These are phyloP conservation scores for Myotis myotis DNA, from an alignment of 2,797 vertebrate genomes.

Conservation along the genomic window DNA sequence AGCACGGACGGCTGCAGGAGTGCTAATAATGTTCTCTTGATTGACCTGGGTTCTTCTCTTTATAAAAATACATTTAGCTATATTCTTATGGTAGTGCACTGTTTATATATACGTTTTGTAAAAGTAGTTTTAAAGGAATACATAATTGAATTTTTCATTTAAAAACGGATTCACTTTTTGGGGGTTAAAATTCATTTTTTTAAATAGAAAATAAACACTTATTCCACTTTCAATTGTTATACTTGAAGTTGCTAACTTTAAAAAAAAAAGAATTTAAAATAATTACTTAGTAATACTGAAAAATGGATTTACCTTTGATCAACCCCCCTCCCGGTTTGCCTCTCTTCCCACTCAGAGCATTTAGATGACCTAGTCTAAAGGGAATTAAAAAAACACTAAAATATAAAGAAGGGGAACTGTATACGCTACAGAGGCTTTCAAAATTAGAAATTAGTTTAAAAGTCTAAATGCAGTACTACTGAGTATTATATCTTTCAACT, in stretches of 20 bases:
- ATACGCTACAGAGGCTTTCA: not conserved
- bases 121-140: not conserved
- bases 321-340: not conserved
- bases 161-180: not conserved
- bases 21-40: not conserved
- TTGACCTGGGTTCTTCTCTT: not conserved
- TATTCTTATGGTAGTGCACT: accelerated
- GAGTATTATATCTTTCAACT: not conserved
- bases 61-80: not conserved
- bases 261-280: not conserved
- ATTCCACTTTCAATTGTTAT: not conserved
- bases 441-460: not conserved
- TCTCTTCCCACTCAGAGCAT: not conserved
- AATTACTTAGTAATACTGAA: not conserved
- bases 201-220: not conserved
- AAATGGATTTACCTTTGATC: not conserved
- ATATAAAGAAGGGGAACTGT: not conserved
- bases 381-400: not conserved
- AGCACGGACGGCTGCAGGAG: not conserved
- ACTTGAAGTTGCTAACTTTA: not conserved
- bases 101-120: not conserved
- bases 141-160: not conserved
- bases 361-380: not conserved
- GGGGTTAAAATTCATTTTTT: not conserved
- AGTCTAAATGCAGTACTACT: not conserved